Conservation (phyloP, 2,888 invertebrate genomes). For the Tenodera sinensis region DNA sequence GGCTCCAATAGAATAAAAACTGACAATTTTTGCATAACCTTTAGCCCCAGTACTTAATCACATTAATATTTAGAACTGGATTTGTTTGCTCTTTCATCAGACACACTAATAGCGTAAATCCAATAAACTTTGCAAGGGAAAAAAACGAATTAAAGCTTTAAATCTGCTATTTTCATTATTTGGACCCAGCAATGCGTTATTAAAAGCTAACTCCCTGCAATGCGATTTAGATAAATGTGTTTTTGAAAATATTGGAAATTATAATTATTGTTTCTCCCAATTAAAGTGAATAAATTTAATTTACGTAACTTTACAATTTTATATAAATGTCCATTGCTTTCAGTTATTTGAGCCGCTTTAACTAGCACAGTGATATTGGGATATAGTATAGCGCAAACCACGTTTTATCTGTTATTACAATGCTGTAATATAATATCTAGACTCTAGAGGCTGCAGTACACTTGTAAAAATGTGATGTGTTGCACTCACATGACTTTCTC, state of each 20-base stretch:
- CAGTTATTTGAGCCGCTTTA: too few relatives aligned
- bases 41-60: not conserved
- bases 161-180: not conserved
- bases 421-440: too few relatives aligned
- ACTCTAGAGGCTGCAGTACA: too few relatives aligned
- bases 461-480: too few relatives aligned
- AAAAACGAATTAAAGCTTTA: not conserved
- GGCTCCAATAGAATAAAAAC: not conserved
- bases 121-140: not conserved
- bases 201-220: not conserved
- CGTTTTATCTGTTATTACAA: too few relatives aligned
- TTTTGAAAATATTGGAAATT: not conserved
- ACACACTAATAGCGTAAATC: not conserved
- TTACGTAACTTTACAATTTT: too few relatives aligned
- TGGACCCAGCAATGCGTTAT: not conserved
- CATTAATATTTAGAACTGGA: not conserved
- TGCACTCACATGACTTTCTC: too few relatives aligned
- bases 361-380: too few relatives aligned
- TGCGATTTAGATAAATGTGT: not conserved
- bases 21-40: not conserved
- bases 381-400: too few relatives aligned
- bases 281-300: too few relatives aligned
- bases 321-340: too few relatives aligned
- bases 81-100: not conserved
- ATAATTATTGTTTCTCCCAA: too few relatives aligned